Evolutionary conservation across 2,888 invertebrate species (phyloP).

Genomic region (Parapristionchus giblindavisi): DNA sequence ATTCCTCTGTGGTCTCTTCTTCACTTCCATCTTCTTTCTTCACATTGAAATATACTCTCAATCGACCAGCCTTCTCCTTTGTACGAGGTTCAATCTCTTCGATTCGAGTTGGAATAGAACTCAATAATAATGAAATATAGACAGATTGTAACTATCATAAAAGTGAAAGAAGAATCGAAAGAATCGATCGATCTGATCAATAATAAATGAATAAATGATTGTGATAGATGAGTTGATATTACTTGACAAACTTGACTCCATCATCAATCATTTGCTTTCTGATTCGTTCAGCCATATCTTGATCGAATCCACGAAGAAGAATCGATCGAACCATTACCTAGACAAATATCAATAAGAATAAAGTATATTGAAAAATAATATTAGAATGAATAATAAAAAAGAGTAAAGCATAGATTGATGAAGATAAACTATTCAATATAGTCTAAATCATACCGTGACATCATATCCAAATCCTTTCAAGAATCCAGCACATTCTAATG

Average conservation of each 20-base stretch:
- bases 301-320: slow-evolving; percentile 76
- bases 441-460: slow-evolving; percentile 60
- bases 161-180: too few species aligned
- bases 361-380: neutral
- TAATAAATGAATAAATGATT: too few species aligned
- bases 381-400: too few species aligned
- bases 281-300: slow-evolving; percentile 75
- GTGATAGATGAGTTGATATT: too few species aligned
- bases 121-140: slow-evolving; percentile 32
- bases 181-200: neutral
- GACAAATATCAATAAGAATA: slow-evolving; percentile 57
- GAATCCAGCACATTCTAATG: slow-evolving; percentile 76
- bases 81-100: slow-evolving; percentile 59
- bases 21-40: slow-evolving; percentile 53
- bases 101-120: slow-evolving; percentile 58
- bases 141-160: neutral
- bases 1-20: slow-evolving; percentile 72
- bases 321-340: slow-evolving; percentile 75
- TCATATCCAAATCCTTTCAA: slow-evolving; percentile 73
- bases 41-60: slow-evolving; percentile 54
- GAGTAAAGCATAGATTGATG: too few species aligned
- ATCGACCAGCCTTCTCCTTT: slow-evolving; percentile 55
- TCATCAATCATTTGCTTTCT: slow-evolving; percentile 73
- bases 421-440: too few species aligned
- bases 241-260: slow-evolving; percentile 72